Evolutionary conservation across 2,888 invertebrate genomes (phyloP).

Genomic region (Drosophila rubida): DNA sequence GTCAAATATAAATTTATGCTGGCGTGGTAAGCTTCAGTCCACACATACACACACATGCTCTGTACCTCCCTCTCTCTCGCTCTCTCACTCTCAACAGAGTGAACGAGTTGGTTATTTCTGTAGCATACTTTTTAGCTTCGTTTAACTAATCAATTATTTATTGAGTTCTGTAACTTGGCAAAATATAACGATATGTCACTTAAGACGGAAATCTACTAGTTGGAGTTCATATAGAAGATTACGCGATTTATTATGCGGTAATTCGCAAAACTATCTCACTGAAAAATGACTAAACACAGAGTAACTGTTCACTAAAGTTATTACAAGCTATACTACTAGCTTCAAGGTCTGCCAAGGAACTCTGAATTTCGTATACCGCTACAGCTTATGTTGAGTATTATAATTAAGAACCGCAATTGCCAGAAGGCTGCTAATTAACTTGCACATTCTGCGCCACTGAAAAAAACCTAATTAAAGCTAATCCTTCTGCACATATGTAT

Average conservation of each 20-base stretch:
- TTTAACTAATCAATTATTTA: slow-evolving; percentile 2
- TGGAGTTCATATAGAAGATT: not conserved
- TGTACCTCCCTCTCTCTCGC: too few relatives aligned
- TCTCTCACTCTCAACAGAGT: too few relatives aligned
- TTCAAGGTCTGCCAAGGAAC: not conserved
- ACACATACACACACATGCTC: slow-evolving; percentile 21
- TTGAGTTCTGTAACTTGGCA: not conserved
- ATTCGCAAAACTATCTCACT: not conserved
- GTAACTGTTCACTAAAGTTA: not conserved
- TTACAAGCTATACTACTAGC: not conserved
- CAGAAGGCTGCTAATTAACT: slow-evolving; percentile 57
- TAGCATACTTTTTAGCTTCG: slow-evolving; percentile 16
- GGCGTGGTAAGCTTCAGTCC: slow-evolving; percentile 50
- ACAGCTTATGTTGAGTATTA: slow-evolving; percentile 4
- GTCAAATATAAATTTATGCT: slow-evolving; percentile 62
- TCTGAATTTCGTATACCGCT: slow-evolving; percentile 1
- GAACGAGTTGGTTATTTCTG: slow-evolving; percentile 12
- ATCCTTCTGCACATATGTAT: slow-evolving; percentile 54
- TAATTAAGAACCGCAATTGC: slow-evolving; percentile 24
- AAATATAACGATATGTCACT: not conserved
- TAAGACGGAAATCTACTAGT: not conserved
- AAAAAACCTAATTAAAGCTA: slow-evolving; percentile 60
- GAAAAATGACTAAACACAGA: not conserved
- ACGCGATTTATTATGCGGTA: too few relatives aligned
- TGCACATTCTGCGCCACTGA: slow-evolving; percentile 5